phyloP scores from a whole-genome alignment of 2,888 invertebrate species.

The Timandra comae region DNA sequence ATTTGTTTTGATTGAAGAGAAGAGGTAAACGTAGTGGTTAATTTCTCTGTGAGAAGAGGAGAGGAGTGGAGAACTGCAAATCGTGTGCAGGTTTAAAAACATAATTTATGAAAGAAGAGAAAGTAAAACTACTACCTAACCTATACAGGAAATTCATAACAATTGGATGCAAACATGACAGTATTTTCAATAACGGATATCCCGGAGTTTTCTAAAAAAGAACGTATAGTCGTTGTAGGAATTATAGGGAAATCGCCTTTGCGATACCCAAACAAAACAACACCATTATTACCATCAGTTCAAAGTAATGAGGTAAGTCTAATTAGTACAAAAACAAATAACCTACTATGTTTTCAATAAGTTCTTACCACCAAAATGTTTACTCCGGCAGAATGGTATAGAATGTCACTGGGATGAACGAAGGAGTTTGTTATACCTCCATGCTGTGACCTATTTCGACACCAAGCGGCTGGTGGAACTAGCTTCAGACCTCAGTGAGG shows the following conservation, averaged over 20 bases:
- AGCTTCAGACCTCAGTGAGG: slow-evolving; percentile 46
- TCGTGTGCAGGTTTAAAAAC: no score
- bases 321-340: background rate
- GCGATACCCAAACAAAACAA: slow-evolving; percentile 80
- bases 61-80: no score
- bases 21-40: no score
- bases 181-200: slow-evolving; percentile 55
- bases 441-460: slow-evolving; percentile 69
- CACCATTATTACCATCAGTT: slow-evolving; percentile 71
- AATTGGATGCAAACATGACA: slow-evolving; percentile 45
- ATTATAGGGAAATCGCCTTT: slow-evolving; percentile 83
- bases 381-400: slow-evolving; percentile 62
- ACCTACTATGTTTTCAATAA: no score
- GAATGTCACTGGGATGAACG: slow-evolving; percentile 77
- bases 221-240: slow-evolving; percentile 82
- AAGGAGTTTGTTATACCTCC: slow-evolving; percentile 67
- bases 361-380: background rate
- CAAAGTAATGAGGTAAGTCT: slow-evolving; percentile 54
- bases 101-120: no score
- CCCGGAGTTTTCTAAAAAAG: slow-evolving; percentile 64
- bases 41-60: no score
- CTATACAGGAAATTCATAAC: no score
- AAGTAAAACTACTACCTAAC: no score
- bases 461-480: slow-evolving; percentile 47
- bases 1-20: background rate